Evolutionary conservation across 1,140 invertebrate species (phyloP).

Genomic region (Procambarus clarkii): DNA sequence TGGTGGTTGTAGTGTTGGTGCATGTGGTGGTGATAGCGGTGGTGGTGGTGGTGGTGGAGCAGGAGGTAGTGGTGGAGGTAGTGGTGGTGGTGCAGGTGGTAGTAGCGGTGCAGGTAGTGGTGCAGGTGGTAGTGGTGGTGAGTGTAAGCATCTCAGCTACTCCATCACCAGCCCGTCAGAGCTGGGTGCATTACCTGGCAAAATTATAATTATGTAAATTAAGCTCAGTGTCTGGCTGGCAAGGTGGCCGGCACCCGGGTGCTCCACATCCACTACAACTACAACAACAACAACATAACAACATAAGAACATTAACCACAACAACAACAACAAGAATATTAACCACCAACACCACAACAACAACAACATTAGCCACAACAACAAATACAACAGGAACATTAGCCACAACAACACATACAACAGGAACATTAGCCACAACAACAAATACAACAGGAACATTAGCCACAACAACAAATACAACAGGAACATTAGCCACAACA

Average conservation of each 20-base stretch:
- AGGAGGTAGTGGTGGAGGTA: background rate
- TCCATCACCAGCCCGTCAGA: background rate
- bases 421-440: too few relatives aligned
- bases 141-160: background rate
- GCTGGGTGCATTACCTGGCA: background rate
- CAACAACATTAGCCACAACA: too few relatives aligned
- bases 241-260: too few relatives aligned
- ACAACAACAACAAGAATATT: background rate
- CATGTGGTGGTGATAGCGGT: background rate
- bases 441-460: too few relatives aligned
- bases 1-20: background rate
- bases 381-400: too few relatives aligned
- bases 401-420: too few relatives aligned
- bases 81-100: background rate
- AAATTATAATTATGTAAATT: constrained; percentile 49
- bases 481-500: too few relatives aligned
- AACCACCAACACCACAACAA: background rate
- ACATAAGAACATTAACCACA: too few relatives aligned
- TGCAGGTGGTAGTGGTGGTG: background rate
- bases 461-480: too few relatives aligned
- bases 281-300: too few relatives aligned
- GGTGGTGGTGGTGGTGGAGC: background rate
- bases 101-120: background rate
- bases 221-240: constrained; percentile 16
- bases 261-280: background rate